Base-by-base conservation (phyloP, 2,888 invertebrate species). In the Anoplius nigerrimus region DNA sequence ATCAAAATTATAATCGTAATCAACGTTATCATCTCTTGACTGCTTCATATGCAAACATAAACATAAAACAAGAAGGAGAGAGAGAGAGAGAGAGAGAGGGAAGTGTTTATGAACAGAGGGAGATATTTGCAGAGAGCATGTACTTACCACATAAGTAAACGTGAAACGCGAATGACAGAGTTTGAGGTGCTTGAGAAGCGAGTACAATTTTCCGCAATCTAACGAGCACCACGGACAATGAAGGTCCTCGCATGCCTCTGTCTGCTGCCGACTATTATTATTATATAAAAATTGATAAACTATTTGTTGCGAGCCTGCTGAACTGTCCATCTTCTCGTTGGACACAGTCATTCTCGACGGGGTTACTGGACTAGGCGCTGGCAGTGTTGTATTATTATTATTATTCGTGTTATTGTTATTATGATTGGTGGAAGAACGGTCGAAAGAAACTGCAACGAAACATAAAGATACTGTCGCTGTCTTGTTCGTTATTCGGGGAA, bases 211-310 rank as follows among this genome's bases (percentile, higher is more conserved):
- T 62, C 94, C 93, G 83, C 98, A 98, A 89, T 97, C 95, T 20
- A 98, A 90, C 5, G 95, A 95, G 88, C 98, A 98, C 98, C 98
- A 98, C 0, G 98, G 98, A 87, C 98, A 98, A 86, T 95, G 95
- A 59, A 97, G 91, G 90, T 98, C 97, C 84, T 96, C 95, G 73
- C 97, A 95, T 11, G 97, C 96, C 89, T 98, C 98, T 0, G 98
- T 98, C 90, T 98, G 98, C 86, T 98, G 98, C 54, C 97, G 91
- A 52, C 96, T 96, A 87, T 97, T 97, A 89, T 97, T 97, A 89
- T 97, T 97, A 88, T 97, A 98, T 79, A 97, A 92, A 90, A 98
- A 98, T 90, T 98, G 98, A 90, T 98, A 98, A 75, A 97, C 95
- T 75, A 98, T 95, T 89, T 96, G 95, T 76, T 94, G 92, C 22